phyloP scores from a whole-genome alignment of 2,797 vertebrate genomes.

The Onychomys leucogaster region DNA sequence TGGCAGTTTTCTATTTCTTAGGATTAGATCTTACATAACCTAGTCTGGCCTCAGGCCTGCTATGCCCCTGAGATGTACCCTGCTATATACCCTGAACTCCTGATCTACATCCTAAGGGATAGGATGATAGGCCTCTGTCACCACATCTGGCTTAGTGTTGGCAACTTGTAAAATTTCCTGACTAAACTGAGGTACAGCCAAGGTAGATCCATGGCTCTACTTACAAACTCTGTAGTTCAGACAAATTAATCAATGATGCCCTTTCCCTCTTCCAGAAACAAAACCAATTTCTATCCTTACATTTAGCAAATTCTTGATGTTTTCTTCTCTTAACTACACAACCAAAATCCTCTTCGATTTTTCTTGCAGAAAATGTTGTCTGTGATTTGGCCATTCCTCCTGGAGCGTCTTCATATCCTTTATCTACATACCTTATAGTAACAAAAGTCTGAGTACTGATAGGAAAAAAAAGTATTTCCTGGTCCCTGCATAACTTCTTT shows the following conservation, averaged over 20 bases:
- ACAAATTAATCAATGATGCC: neutral
- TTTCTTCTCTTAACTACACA: neutral
- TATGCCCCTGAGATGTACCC: neutral
- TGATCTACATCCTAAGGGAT: neutral
- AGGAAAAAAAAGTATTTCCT: slow-evolving; percentile 10
- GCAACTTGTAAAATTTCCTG: neutral
- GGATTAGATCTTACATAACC: neutral
- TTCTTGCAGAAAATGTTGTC: slow-evolving; percentile 31
- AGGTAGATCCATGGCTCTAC: neutral
- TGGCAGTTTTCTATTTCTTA: neutral
- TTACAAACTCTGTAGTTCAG: neutral
- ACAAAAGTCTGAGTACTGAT: slow-evolving; percentile 47
- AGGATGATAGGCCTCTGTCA: neutral
- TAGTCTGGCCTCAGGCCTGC: neutral
- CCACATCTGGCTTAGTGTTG: neutral
- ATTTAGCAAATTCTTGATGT: slow-evolving; percentile 8
- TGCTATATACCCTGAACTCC: neutral
- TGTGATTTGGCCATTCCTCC: neutral
- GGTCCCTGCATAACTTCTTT: slow-evolving; percentile 22
- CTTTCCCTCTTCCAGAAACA: neutral
- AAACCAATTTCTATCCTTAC: neutral
- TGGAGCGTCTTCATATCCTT: neutral
- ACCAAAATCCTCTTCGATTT: neutral
- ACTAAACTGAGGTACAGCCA: neutral
- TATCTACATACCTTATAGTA: neutral